These are phyloP conservation scores for Pterophyllum scalare DNA, from an alignment of 2,113 vertebrate genomes.

Conservation along the genomic window DNA sequence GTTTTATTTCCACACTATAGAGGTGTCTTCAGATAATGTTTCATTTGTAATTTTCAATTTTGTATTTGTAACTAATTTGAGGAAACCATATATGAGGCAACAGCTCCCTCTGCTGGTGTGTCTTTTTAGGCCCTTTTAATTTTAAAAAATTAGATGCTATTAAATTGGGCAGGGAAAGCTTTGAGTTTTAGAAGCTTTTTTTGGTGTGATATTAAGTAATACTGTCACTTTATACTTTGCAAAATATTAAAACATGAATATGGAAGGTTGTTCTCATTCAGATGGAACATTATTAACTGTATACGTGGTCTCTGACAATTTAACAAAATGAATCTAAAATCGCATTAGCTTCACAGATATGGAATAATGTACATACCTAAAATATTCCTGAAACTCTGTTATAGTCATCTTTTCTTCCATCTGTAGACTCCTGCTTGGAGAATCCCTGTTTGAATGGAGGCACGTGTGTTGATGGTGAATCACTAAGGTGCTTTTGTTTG, in stretches of 20 bases:
- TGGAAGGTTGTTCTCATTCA: not conserved
- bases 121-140: not conserved
- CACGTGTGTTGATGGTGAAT: constrained; percentile 86
- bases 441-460: constrained; percentile 93
- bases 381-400: not conserved
- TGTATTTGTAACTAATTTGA: rapidly evolving
- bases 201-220: not conserved
- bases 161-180: not conserved
- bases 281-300: not conserved
- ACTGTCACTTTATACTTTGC: no score
- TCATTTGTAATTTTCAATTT: not conserved
- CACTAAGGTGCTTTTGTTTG: constrained; percentile 85
- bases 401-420: not conserved
- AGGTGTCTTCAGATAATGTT: not conserved
- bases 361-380: not conserved
- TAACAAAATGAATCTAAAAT: not conserved
- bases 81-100: constrained; percentile 7
- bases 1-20: no score
- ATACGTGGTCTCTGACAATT: not conserved
- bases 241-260: not conserved
- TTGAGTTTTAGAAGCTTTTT: not conserved
- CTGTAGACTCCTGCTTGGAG: constrained; percentile 87
- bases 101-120: constrained; percentile 44
- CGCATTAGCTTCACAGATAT: rapidly evolving
- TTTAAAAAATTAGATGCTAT: not conserved